Evolutionary conservation across 2,888 invertebrate genomes (phyloP), one percentile per base, ranked within the genome.

Genomic region (Anarsia innoxiella): DNA sequence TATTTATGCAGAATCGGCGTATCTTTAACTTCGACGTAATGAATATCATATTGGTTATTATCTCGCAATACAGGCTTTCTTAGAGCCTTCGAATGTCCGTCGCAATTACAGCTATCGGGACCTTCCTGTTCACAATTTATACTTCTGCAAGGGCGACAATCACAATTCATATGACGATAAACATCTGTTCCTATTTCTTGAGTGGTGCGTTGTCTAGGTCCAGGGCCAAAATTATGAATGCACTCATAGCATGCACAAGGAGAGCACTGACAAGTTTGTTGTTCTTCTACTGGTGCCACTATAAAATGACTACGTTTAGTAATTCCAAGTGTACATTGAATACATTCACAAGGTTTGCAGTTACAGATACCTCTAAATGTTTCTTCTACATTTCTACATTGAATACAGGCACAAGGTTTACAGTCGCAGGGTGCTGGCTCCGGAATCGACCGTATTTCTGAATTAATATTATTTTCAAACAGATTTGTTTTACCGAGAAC

Each of bases 171-270:
- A 13, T 59, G 56, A 26, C 60, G 62, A 13, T 51, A 55, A 8
- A 59, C 58, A 9, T 53, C 59, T 2, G 67, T 68, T 3, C 66
- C 61, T 41, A 57, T 59, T 41, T 74, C 66, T 12, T 51, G 65
- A 28, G 50, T 55, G 14, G 40, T 23, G 37, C 42, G 57, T 2
- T 60, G 45, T n/a, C 56, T 30, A n/a, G n/a, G n/a, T 27, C 53
- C 37, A n/a, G 57, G 42, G 3, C 37, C 41, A 25, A 46, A 53
- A 28, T 44, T 46, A 12, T 50, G 56, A 1, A 45, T 42, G 38
- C 76, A 75, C 35, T 67, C 52, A 15, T 47, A 45, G 38, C 76
- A 78, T 19, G 65, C 59, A 43, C 77, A 76, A 2, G 74, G 68
- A 4, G 55, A 44, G 43, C 75, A 78, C n/a, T 54, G 40, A 34